Evolutionary conservation across 2,113 vertebrate species (phyloP).

Genomic region (Columba livia): DNA sequence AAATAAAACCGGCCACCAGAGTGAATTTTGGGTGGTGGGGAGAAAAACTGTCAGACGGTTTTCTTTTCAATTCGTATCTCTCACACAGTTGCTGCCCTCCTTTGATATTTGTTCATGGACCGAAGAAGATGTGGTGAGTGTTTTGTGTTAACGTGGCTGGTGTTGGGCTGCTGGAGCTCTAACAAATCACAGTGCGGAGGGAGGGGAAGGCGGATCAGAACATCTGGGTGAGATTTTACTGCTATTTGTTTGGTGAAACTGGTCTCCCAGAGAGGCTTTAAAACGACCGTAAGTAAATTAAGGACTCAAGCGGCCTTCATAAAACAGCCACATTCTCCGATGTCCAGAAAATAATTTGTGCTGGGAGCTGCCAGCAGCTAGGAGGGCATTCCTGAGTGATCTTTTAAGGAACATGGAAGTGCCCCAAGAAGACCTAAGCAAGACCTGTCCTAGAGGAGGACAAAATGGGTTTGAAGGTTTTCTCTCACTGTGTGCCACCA

Average conservation of each 20-base stretch:
- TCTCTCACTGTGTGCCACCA: background rate
- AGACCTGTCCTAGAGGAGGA: background rate
- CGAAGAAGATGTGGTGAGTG: conserved; percentile 95
- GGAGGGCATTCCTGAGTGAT: background rate
- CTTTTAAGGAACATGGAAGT: background rate
- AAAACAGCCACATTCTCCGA: background rate
- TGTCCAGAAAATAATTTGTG: background rate
- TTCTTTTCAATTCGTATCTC: conserved; percentile 73
- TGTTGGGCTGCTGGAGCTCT: background rate
- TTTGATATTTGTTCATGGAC: conserved; percentile 95
- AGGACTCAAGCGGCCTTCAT: background rate
- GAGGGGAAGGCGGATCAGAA: background rate
- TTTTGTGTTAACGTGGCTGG: background rate
- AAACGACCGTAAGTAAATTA: background rate
- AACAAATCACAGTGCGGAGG: background rate
- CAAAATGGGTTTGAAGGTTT: background rate
- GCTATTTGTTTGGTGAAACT: background rate
- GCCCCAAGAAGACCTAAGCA: background rate
- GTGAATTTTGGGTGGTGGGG: background rate
- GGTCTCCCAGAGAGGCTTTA: background rate
- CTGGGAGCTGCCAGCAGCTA: background rate
- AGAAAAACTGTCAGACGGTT: conserved; percentile 5
- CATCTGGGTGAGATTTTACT: background rate
- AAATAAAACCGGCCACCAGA: background rate
- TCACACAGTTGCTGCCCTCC: conserved; percentile 90